A percentile compares a stretch with the other conserved stretches of the same genome.
Evolutionary conservation across 2,113 vertebrate species (phyloP).

Genomic region (Riparia riparia): DNA sequence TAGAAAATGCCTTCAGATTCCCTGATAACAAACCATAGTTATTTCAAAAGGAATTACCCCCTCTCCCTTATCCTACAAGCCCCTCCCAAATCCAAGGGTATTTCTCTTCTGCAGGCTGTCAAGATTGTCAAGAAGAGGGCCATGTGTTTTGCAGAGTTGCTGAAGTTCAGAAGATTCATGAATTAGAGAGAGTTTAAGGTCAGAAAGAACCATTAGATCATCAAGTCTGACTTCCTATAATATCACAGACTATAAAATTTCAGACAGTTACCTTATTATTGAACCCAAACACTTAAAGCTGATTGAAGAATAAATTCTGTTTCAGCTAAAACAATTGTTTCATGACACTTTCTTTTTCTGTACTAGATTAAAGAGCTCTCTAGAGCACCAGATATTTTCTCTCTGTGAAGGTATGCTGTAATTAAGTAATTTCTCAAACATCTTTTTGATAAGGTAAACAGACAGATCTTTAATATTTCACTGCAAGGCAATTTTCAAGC

Average conservation of each 20-base stretch:
- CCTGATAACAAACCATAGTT: neutral
- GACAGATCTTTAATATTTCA: slow-evolving; percentile 61
- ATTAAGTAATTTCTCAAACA: slow-evolving; percentile 60
- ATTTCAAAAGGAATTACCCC: neutral
- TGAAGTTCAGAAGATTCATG: neutral
- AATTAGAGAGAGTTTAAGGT: neutral
- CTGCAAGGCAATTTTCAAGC: slow-evolving; percentile 50
- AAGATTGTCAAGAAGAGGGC: slow-evolving; percentile 3
- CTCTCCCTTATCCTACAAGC: neutral
- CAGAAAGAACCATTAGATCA: slow-evolving; percentile 17
- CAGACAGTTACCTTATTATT: neutral
- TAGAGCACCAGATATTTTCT: slow-evolving; percentile 23
- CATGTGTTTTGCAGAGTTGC: slow-evolving; percentile 9
- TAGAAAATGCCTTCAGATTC: neutral
- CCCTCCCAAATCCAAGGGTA: neutral
- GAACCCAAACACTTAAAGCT: neutral
- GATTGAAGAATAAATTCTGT: slow-evolving; percentile 11
- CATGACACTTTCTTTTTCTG: slow-evolving; percentile 6
- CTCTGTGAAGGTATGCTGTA: slow-evolving; percentile 36
- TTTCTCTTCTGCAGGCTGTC: neutral
- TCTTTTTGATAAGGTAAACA: slow-evolving; percentile 57
- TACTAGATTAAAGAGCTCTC: slow-evolving; percentile 15
- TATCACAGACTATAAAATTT: slow-evolving; percentile 15
- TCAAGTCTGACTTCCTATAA: neutral
- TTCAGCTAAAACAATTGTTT: slow-evolving; percentile 4